Evolutionary conservation across 2,113 vertebrate species (phyloP).

Genomic region (Nothoprocta perdicaria): DNA sequence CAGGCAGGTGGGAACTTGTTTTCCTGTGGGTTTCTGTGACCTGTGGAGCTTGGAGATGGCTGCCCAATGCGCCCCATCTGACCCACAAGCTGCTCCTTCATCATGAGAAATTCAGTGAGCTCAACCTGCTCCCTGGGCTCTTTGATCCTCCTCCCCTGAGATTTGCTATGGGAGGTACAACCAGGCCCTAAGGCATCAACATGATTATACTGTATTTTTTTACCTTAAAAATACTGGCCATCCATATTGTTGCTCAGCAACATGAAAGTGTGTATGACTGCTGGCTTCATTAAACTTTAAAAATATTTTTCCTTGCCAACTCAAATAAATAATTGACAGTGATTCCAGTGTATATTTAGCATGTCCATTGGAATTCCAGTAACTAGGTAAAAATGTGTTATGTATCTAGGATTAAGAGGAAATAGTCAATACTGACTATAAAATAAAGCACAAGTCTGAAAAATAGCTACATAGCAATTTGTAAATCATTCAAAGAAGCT

Average conservation of each 20-base stretch:
- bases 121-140: neutral
- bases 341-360: conserved; percentile 42
- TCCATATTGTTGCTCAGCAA: conserved; percentile 68
- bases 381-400: neutral
- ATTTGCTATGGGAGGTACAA: conserved; percentile 1
- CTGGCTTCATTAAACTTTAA: conserved; percentile 75
- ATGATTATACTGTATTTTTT: conserved; percentile 24
- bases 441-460: conserved; percentile 13
- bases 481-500: neutral
- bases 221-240: conserved; percentile 28
- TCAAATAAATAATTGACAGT: conserved; percentile 73
- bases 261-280: conserved; percentile 59
- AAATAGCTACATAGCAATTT: neutral
- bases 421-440: neutral
- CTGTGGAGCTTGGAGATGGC: neutral
- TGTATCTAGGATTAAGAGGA: neutral
- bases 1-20: neutral
- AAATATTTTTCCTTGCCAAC: conserved; percentile 71
- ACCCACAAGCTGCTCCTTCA: neutral
- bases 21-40: neutral
- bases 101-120: neutral
- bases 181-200: conserved; percentile 35
- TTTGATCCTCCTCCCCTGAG: conserved; percentile 36
- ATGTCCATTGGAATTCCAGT: neutral
- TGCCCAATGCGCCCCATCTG: neutral